Evolutionary conservation across 2,888 invertebrate genomes (phyloP), one percentile per base, ranked within the genome.

Genomic region (Lumbricus terrestris): DNA sequence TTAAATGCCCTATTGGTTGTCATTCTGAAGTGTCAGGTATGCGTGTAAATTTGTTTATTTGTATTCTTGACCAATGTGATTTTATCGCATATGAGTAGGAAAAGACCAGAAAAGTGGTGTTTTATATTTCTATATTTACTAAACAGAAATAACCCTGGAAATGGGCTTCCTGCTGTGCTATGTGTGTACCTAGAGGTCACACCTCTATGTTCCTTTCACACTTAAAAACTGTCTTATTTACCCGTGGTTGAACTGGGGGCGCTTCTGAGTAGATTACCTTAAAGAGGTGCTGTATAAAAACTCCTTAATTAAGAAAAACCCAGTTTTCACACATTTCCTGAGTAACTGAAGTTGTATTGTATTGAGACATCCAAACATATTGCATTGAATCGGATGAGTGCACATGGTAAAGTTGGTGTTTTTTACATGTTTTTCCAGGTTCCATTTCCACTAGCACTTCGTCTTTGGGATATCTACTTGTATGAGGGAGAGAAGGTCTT

Each of bases 401-500:
- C 69, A 69, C 8, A n/a, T 29, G 13, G 29, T 69, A 69, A 69
- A 69, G 29, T 29, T 11, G n/a, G 69, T n/a, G 11, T 69, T 69
- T n/a, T 47, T 20, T 16, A 6, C 23, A 1, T 69, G n/a, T 85
- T 85, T n/a, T 85, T 69, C 23, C 92, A 94, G 94, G 93, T 97
- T 93, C 99, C 99, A 90, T 98, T 98, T 95, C 97, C 97, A 94
- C 96, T 99, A 93, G 98, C 98, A 93, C 96, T 99, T 93, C 96
- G 99, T 93, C 96, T 99, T 90, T 99, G 99, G 99, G 99, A 99
- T 95, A 97, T 98, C 93, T 99, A 98, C 96, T 96, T 99, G 93
- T 95, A 98, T 93, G 98, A 99, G 93, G 99, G 99, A 1, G 99
- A 99, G 95, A 96, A 97, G 92, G 97, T 99, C 90, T 96, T 99